Conservation (phyloP, 2,113 vertebrate species). For the Tautogolabrus adspersus region DNA sequence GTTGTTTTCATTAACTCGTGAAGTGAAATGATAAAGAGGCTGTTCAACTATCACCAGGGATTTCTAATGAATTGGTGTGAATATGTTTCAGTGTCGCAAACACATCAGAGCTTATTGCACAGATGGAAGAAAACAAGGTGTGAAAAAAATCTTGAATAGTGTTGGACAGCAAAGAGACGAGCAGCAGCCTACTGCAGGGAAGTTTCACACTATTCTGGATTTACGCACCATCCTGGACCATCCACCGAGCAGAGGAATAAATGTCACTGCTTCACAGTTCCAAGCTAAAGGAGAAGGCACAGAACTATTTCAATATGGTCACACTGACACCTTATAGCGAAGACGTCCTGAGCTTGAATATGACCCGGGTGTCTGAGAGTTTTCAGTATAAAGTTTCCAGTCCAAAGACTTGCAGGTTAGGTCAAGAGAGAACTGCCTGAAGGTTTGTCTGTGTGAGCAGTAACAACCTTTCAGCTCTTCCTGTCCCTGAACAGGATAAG, state of each 20-base stretch:
- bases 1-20: constrained; percentile 41
- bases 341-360: background rate
- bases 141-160: background rate
- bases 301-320: constrained; percentile 5
- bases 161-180: background rate
- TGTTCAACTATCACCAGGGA: constrained; percentile 10
- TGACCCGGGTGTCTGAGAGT: background rate
- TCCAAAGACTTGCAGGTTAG: background rate
- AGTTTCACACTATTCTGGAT: constrained; percentile 29
- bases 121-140: constrained; percentile 37
- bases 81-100: constrained; percentile 2
- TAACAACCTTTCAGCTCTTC: background rate
- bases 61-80: constrained; percentile 19
- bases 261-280: constrained; percentile 10
- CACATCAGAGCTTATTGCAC: constrained; percentile 1
- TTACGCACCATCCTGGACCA: constrained; percentile 24
- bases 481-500: background rate
- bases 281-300: constrained; percentile 1
- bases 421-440: background rate
- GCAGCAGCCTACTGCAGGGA: background rate
- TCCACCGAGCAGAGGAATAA: background rate
- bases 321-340: background rate
- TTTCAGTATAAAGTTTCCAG: background rate
- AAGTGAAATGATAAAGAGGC: constrained; percentile 33
- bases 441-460: background rate